Evolutionary conservation across 2,888 invertebrate genomes (phyloP).

Genomic region (Noctua comes): DNA sequence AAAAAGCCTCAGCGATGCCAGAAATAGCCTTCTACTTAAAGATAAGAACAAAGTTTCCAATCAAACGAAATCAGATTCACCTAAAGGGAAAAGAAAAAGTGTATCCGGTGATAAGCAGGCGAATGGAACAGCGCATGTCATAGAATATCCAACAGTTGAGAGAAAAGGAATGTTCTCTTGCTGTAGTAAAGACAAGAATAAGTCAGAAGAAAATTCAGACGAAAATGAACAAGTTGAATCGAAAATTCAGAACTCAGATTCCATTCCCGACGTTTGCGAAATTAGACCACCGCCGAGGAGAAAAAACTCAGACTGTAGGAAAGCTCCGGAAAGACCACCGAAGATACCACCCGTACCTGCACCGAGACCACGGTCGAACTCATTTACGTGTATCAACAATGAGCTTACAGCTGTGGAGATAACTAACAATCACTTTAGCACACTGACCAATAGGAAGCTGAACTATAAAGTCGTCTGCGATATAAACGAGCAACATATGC

Average conservation of each 20-base stretch:
- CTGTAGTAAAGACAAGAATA: conserved; percentile 91
- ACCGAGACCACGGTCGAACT: conserved; percentile 90
- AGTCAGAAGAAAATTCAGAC: conserved; percentile 87
- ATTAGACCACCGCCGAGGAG: conserved; percentile 92
- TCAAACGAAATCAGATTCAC: conserved; percentile 84
- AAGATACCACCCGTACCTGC: conserved; percentile 90
- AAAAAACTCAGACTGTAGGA: conserved; percentile 88
- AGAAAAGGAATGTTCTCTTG: conserved; percentile 93
- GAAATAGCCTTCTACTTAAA: conserved; percentile 88
- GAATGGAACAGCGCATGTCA: conserved; percentile 89
- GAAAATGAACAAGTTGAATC: conserved; percentile 82
- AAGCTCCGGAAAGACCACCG: conserved; percentile 93
- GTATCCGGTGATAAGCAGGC: conserved; percentile 81
- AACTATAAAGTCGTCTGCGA: conserved; percentile 87
- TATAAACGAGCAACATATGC: conserved; percentile 81
- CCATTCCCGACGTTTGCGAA: conserved; percentile 87
- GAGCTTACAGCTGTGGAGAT: conserved; percentile 86
- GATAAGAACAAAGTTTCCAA: conserved; percentile 83
- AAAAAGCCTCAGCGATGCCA: conserved; percentile 88
- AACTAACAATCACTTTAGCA: conserved; percentile 85
- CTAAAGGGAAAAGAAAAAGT: conserved; percentile 87
- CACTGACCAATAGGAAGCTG: conserved; percentile 85
- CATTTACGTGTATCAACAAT: conserved; percentile 87
- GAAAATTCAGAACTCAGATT: conserved; percentile 83
- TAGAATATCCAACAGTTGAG: conserved; percentile 93